These are phyloP conservation scores for Drosophila meridionalis DNA, from an alignment of 2,888 invertebrate species.

Conservation along the genomic window DNA sequence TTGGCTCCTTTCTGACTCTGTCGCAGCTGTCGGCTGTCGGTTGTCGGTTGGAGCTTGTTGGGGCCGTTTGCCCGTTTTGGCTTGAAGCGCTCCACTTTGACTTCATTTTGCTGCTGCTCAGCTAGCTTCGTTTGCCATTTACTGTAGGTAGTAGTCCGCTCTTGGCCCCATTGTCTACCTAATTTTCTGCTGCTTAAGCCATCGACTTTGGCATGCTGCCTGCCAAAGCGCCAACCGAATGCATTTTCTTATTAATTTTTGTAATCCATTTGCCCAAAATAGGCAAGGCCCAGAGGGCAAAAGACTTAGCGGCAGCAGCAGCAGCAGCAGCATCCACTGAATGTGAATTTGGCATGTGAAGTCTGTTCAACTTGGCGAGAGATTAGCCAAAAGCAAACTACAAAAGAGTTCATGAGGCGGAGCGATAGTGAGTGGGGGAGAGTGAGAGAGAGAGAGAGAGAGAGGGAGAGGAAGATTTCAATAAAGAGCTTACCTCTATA, in stretches of 20 bases:
- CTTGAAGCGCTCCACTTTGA: slow-evolving; percentile 55
- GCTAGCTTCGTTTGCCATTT: slow-evolving; percentile 9
- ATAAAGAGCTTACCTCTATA: slow-evolving; percentile 4
- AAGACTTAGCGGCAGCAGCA: slow-evolving; percentile 11
- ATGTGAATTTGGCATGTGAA: slow-evolving; percentile 26
- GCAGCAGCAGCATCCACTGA: slow-evolving; percentile 4
- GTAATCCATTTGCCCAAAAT: slow-evolving; percentile 63
- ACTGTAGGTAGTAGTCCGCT: slow-evolving; percentile 16
- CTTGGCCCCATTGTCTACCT: slow-evolving; percentile 69
- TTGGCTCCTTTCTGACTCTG: slow-evolving; percentile 55
- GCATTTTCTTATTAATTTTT: slow-evolving; percentile 68
- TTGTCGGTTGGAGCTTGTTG: slow-evolving; percentile 19
- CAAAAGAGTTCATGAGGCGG: background rate
- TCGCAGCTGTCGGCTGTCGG: slow-evolving; percentile 33
- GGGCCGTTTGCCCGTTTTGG: slow-evolving; percentile 56
- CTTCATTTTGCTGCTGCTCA: slow-evolving; percentile 25
- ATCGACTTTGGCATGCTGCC: slow-evolving; percentile 45
- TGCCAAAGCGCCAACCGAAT: slow-evolving; percentile 38
- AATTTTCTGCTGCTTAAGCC: slow-evolving; percentile 68
- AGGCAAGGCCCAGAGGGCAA: slow-evolving; percentile 41
- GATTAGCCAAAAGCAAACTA: slow-evolving; percentile 29
- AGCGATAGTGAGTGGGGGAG: background rate
- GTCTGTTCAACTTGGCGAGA: slow-evolving; percentile 5
- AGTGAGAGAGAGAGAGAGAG: too few relatives aligned
- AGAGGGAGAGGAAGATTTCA: background rate